Conservation (phyloP, 2,888 invertebrate genomes). For the Muschampia plurimacula region DNA sequence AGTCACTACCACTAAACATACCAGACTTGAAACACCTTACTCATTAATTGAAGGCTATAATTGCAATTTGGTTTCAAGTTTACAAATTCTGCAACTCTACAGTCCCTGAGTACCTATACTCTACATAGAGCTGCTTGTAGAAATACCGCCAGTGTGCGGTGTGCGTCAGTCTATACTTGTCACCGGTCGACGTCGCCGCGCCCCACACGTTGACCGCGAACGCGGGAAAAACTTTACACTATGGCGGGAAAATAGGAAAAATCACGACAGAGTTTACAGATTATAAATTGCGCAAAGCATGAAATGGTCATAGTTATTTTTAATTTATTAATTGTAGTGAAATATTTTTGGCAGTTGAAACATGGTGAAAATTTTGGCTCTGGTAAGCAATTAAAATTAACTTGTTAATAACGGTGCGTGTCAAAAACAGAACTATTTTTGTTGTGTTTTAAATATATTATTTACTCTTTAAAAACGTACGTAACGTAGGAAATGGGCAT, state of each 20-base stretch:
- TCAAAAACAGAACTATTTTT: too few species aligned
- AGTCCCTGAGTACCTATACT: slow-evolving; percentile 17
- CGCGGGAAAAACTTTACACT: slow-evolving; percentile 75
- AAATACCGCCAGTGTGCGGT: slow-evolving; percentile 21
- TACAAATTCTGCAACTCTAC: slow-evolving; percentile 27
- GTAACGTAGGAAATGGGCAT: too few species aligned
- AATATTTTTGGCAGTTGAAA: slow-evolving; percentile 47
- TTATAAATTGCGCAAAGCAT: slow-evolving; percentile 14
- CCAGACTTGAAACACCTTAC: slow-evolving; percentile 5
- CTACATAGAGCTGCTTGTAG: slow-evolving; percentile 26
- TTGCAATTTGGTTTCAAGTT: slow-evolving; percentile 13
- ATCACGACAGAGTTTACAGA: not conserved
- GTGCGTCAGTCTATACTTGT: slow-evolving; percentile 61
- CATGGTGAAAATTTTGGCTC: slow-evolving; percentile 60
- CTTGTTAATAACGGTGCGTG: not conserved
- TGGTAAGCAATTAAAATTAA: slow-evolving; percentile 53
- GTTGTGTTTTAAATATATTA: too few species aligned
- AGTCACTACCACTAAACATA: slow-evolving; percentile 6
- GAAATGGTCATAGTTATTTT: slow-evolving; percentile 42
- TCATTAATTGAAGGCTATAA: slow-evolving; percentile 2
- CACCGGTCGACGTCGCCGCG: slow-evolving; percentile 58
- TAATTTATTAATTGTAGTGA: slow-evolving; percentile 42
- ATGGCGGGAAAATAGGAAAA: slow-evolving; percentile 68
- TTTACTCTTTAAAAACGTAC: too few species aligned
- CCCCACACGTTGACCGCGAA: slow-evolving; percentile 50